Evolutionary conservation across 2,113 vertebrate species (phyloP).

Genomic region (Uria aalge): DNA sequence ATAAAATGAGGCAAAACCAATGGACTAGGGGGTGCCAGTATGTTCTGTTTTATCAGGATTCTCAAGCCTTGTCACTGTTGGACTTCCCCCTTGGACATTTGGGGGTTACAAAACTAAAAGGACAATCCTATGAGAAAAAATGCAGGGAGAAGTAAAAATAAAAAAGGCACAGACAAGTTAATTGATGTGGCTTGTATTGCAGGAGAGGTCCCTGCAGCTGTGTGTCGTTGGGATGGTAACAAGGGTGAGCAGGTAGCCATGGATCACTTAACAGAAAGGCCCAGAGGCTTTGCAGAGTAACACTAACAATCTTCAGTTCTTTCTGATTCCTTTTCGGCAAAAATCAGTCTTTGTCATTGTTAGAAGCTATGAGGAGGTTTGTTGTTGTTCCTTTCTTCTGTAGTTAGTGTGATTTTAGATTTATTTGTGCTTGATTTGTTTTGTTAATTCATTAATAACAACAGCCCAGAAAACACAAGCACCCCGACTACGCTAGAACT

Average conservation of each 20-base stretch:
- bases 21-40: neutral
- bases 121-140: neutral
- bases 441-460: neutral
- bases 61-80: neutral
- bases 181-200: neutral
- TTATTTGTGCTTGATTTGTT: neutral
- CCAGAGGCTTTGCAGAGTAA: neutral
- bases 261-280: neutral
- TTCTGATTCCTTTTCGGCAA: neutral
- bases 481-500: neutral
- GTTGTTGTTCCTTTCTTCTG: neutral
- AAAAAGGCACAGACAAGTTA: neutral
- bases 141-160: neutral
- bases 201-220: neutral
- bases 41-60: neutral
- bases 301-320: neutral
- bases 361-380: neutral
- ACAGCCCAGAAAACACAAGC: neutral
- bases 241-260: neutral
- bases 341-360: neutral
- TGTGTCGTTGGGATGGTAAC: neutral
- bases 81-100: neutral
- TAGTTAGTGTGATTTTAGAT: neutral
- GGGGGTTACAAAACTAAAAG: neutral
- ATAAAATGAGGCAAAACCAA: neutral